phyloP scores from a whole-genome alignment of 1,140 invertebrate species.

The Drosophila sechellia region DNA sequence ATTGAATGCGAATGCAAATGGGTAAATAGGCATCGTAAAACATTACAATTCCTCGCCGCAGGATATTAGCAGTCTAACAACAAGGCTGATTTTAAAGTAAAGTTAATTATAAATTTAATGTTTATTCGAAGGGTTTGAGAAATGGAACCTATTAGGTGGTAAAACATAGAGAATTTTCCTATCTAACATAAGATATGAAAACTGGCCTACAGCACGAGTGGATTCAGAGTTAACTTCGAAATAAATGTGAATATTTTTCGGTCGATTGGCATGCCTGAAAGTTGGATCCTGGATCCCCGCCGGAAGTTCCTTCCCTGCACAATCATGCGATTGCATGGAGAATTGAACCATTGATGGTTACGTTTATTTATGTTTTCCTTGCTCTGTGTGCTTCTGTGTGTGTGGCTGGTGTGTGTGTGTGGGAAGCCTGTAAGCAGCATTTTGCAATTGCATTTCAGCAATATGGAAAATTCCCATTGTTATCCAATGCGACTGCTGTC shows the following conservation, averaged over 20 bases:
- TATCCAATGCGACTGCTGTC: constrained; percentile 51
- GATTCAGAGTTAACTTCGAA: constrained; percentile 44
- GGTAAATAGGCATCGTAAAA: constrained; percentile 1
- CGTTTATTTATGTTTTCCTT: constrained; percentile 66
- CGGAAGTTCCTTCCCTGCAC: constrained; percentile 7
- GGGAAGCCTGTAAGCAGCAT: constrained; percentile 66
- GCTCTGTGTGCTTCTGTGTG: constrained; percentile 4
- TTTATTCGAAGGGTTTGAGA: not conserved
- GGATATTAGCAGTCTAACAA: not conserved
- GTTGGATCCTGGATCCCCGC: not conserved
- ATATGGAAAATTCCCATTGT: constrained; percentile 68
- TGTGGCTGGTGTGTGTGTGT: constrained; percentile 17
- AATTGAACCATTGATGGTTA: constrained; percentile 72
- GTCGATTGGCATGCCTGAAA: constrained; percentile 8
- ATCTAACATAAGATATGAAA: not conserved
- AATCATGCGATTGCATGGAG: constrained; percentile 46
- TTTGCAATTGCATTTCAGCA: constrained; percentile 65
- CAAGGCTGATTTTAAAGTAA: not conserved
- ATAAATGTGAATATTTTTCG: constrained; percentile 50
- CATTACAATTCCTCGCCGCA: not conserved
- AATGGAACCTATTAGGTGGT: not conserved
- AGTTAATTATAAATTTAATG: not conserved
- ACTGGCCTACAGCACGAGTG: not conserved
- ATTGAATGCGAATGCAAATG: constrained; percentile 1
- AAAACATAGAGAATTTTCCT: not conserved